Percentiles rank a stretch among this genome's conserved stretches.
Evolutionary conservation across 2,888 invertebrate genomes (phyloP).

Genomic region (Andrena flavipes): DNA sequence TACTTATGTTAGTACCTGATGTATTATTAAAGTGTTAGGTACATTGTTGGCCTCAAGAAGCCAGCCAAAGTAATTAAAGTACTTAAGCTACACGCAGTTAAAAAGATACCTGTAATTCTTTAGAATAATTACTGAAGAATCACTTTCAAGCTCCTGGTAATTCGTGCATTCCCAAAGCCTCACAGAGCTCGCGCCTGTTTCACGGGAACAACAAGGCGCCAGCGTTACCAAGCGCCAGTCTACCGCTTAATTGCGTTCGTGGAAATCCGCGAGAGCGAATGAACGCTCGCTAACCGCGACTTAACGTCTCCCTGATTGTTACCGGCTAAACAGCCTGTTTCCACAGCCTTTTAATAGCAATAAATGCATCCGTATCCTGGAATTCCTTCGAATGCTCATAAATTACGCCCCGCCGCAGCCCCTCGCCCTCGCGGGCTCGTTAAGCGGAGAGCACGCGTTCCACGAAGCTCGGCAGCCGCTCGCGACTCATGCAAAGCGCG

Average conservation of each 20-base stretch:
- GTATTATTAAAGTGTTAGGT: no score
- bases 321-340: not conserved
- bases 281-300: slow-evolving; percentile 3
- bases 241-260: slow-evolving; percentile 24
- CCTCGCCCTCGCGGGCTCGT: not conserved
- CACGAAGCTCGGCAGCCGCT: not conserved
- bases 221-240: not conserved
- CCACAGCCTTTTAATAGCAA: slow-evolving; percentile 5
- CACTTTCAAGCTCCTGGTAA: not conserved
- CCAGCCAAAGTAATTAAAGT: no score
- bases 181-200: not conserved
- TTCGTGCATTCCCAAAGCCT: not conserved
- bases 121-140: no score
- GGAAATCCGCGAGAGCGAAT: slow-evolving; percentile 30
- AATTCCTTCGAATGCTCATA: not conserved
- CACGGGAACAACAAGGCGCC: slow-evolving; percentile 18
- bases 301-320: slow-evolving; percentile 4
- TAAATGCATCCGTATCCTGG: not conserved
- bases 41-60: no score
- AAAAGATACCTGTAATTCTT: no score
- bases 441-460: not conserved
- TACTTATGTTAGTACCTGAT: no score
- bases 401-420: not conserved
- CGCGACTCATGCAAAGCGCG: slow-evolving; percentile 8
- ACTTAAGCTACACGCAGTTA: no score